phyloP scores from a whole-genome alignment of 1,140 invertebrate genomes.

The Saxidomus purpurata region DNA sequence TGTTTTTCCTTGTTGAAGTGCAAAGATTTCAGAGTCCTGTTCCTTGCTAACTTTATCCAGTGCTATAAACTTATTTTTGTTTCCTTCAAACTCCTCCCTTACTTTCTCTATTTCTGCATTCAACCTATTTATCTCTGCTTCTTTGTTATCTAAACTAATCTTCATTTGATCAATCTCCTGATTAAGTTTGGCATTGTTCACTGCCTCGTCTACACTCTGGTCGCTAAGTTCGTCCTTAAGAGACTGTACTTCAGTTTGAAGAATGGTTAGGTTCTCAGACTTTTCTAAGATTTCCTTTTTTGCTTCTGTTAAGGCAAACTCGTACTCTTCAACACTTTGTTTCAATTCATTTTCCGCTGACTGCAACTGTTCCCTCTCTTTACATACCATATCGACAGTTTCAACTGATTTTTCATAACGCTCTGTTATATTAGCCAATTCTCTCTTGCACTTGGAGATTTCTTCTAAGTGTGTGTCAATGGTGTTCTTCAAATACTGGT shows the following conservation, averaged over 20 bases:
- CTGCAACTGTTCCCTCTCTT: background rate
- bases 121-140: background rate
- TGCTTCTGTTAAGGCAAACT: constrained; percentile 1
- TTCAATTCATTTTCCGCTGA: background rate
- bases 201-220: constrained; percentile 17
- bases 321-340: constrained; percentile 8
- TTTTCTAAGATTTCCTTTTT: constrained; percentile 16
- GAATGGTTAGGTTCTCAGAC: background rate
- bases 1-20: background rate
- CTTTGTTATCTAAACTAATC: background rate
- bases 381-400: background rate
- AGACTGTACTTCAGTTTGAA: constrained; percentile 47
- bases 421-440: constrained; percentile 9
- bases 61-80: background rate
- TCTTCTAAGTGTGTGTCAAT: constrained; percentile 13
- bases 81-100: background rate
- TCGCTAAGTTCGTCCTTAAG: constrained; percentile 55
- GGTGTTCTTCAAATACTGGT: constrained; percentile 21
- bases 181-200: background rate
- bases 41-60: constrained; percentile 10
- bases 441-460: background rate
- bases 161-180: constrained; percentile 28
- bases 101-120: background rate
- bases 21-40: background rate
- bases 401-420: background rate